Conservation (phyloP, 2,888 invertebrate genomes). For the Plebejus argus region DNA sequence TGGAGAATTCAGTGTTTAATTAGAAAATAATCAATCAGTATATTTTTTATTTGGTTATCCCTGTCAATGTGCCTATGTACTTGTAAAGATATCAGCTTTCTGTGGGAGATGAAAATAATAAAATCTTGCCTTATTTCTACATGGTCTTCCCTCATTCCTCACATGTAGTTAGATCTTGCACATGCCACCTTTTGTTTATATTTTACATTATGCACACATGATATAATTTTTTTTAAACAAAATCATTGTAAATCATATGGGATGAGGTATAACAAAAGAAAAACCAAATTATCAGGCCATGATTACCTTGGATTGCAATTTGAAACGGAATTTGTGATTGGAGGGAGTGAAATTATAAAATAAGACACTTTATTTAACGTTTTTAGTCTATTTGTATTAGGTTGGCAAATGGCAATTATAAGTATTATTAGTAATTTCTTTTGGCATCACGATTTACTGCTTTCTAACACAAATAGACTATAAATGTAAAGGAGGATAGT, state of each 20-base stretch:
- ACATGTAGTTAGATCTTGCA: constrained; percentile 38
- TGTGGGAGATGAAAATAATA: constrained; percentile 70
- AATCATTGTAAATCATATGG: background rate
- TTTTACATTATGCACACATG: constrained; percentile 1
- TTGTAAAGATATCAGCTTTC: constrained; percentile 69
- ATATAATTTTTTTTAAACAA: background rate
- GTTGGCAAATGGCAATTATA: no score
- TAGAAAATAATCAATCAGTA: constrained; percentile 76
- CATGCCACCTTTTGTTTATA: constrained; percentile 20
- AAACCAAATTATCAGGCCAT: background rate
- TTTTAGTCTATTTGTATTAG: no score
- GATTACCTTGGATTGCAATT: background rate
- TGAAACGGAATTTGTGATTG: no score
- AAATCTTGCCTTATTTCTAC: constrained; percentile 74
- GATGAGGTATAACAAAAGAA: background rate
- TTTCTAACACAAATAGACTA: no score
- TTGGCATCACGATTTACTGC: no score
- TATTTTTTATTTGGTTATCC: constrained; percentile 80
- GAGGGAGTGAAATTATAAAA: no score
- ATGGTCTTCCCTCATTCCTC: constrained; percentile 66
- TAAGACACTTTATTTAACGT: no score
- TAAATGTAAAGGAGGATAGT: no score
- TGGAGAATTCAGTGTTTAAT: constrained; percentile 78
- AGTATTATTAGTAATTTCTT: no score
- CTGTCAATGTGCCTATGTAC: constrained; percentile 74